Percentiles rank a stretch among this genome's conserved stretches.
phyloP scores from a whole-genome alignment of 2,888 invertebrate species.

The Cordilura impudica region DNA sequence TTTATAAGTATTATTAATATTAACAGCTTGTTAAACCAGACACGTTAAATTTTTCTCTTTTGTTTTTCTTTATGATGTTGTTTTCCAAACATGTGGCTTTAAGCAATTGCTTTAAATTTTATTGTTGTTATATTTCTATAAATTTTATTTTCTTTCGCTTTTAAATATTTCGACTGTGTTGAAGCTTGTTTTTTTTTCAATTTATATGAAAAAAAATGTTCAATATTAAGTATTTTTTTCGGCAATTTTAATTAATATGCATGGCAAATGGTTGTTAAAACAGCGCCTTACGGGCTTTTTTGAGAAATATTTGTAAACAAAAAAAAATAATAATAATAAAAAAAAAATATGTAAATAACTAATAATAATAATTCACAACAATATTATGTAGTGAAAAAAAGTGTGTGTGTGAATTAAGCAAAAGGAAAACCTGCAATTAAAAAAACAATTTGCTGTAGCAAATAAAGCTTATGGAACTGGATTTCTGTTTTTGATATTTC shows the following conservation, averaged over 20 bases:
- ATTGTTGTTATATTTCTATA: constrained; percentile 4
- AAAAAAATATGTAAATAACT: too few relatives aligned
- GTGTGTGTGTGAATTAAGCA: too few relatives aligned
- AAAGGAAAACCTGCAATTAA: constrained; percentile 36
- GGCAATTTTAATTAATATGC: constrained; percentile 20
- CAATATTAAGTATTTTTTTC: background rate
- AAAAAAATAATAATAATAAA: background rate
- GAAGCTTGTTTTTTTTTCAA: constrained; percentile 11
- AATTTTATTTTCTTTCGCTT: background rate
- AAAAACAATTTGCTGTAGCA: constrained; percentile 6
- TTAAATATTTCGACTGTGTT: background rate
- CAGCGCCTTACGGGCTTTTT: constrained; percentile 23
- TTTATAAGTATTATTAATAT: background rate
- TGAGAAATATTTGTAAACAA: constrained; percentile 2
- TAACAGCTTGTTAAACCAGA: constrained; percentile 8
- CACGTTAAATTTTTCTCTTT: constrained; percentile 8
- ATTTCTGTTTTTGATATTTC: constrained; percentile 9
- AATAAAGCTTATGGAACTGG: constrained; percentile 10
- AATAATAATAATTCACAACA: too few relatives aligned
- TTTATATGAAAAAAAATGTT: background rate
- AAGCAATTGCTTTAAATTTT: constrained; percentile 22
- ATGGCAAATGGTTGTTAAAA: constrained; percentile 15
- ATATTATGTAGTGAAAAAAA: too few relatives aligned
- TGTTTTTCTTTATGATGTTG: background rate
- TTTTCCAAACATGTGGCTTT: background rate